Conservation (phyloP, 64 coral and sea anemone genomes). For the Pocillopora damicornis region DNA sequence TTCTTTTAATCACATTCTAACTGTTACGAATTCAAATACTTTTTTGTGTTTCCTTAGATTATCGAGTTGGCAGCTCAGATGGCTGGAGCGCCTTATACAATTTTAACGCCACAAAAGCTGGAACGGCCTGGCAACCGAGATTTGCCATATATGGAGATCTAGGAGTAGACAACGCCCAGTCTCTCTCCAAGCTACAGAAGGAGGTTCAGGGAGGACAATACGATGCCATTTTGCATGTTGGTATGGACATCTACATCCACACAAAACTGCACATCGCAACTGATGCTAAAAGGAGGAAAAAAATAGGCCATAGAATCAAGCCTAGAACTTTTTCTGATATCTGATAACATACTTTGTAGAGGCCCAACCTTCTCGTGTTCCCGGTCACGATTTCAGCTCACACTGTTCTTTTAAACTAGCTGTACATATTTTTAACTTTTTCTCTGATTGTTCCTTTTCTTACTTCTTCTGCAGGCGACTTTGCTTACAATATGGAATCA, state of each 20-base stretch:
- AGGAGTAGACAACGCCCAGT: constrained; percentile 78
- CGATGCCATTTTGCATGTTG: constrained; percentile 77
- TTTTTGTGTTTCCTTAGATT: constrained; percentile 38
- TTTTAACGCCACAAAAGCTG: constrained; percentile 67
- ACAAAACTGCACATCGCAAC: no score
- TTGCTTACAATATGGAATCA: constrained; percentile 77
- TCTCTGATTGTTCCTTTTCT: not conserved
- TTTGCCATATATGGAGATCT: constrained; percentile 91
- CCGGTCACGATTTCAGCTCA: no score
- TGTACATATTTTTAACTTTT: not conserved
- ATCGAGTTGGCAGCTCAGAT: constrained; percentile 72
- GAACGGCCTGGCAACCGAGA: constrained; percentile 72
- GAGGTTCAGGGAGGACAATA: constrained; percentile 80
- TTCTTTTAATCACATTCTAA: no score
- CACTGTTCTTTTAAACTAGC: no score
- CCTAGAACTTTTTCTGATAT: no score
- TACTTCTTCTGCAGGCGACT: constrained; percentile 54
- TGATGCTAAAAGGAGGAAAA: no score
- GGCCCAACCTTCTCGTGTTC: no score
- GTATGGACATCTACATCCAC: constrained; percentile 17
- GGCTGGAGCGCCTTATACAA: constrained; percentile 81
- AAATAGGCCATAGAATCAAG: no score
- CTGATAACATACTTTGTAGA: not conserved
- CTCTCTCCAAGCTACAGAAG: constrained; percentile 73
- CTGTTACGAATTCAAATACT: not conserved